These are phyloP conservation scores for Epistrophe eligans DNA, from an alignment of 2,888 invertebrate species.

Conservation along the genomic window DNA sequence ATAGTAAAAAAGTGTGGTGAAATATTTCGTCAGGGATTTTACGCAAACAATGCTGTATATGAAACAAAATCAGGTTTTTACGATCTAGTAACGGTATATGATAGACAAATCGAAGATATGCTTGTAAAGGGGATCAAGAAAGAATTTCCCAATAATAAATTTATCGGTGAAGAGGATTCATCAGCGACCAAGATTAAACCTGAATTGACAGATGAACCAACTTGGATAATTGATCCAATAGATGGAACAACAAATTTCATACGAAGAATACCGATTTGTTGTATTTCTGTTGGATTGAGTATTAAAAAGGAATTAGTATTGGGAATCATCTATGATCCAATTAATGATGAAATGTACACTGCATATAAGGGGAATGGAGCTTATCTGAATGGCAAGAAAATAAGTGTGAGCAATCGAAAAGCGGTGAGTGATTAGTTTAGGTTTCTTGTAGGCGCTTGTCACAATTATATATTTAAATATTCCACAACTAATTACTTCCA, in stretches of 20 bases:
- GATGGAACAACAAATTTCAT: slow-evolving; percentile 95
- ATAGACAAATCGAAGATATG: slow-evolving; percentile 89
- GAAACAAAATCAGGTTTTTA: slow-evolving; percentile 86
- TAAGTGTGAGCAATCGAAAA: slow-evolving; percentile 83
- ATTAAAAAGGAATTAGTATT: slow-evolving; percentile 86
- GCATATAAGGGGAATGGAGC: slow-evolving; percentile 90
- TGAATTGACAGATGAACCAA: slow-evolving; percentile 89
- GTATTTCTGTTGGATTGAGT: slow-evolving; percentile 88
- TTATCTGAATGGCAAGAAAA: slow-evolving; percentile 88
- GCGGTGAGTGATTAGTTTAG: slow-evolving; percentile 78
- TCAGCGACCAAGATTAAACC: slow-evolving; percentile 80
- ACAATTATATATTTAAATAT: no score
- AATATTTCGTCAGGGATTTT: slow-evolving; percentile 81
- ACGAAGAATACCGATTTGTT: slow-evolving; percentile 87
- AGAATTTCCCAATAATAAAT: slow-evolving; percentile 87
- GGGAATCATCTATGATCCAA: slow-evolving; percentile 92
- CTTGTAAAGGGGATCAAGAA: slow-evolving; percentile 86
- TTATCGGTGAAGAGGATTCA: slow-evolving; percentile 91
- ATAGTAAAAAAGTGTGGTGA: slow-evolving; percentile 82
- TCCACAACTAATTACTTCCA: no score
- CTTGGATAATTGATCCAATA: slow-evolving; percentile 94
- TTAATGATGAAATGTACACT: slow-evolving; percentile 88
- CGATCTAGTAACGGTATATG: slow-evolving; percentile 93
- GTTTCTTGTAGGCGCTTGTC: no score
- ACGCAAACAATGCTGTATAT: slow-evolving; percentile 80